Base-by-base conservation (phyloP, 1,140 invertebrate genomes). In the Homarus americanus region DNA sequence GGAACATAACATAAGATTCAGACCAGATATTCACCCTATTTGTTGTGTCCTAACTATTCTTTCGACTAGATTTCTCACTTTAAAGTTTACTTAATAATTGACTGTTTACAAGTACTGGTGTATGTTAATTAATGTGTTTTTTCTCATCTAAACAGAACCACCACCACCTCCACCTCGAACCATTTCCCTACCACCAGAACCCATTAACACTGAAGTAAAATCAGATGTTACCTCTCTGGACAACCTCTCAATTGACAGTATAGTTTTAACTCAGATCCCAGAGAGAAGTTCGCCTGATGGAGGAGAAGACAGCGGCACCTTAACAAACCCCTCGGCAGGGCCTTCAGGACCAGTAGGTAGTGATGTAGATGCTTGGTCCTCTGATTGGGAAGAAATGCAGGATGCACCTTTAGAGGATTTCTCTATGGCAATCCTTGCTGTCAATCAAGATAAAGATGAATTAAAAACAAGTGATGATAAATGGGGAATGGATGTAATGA, bases 321-420 rank as follows among this genome's bases (percentile, higher is more conserved):
- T 78, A 4, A 49, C 72, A 1, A 63, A 20, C 34, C 32, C 36
- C 1, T 44, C 34, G 3, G 17, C 58, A 1, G 72, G 34, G n/a
- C 36, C 88, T 9, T 36, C 80, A 44, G 79, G 69, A 40, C 12
- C 38, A 17, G 41, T 5, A 40, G 36, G 49, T 24, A 85, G 73
- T 4, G 76, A 86, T 73, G 82, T n/a, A 28, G 89, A 91, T 34
- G 82, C 82, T 20, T 91, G 89, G 89, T 91, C 89, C 20, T 91
- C 89, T n/a, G 89, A 91, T 32, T 91, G 89, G 89, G 89, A 91
- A 44, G 89, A 91, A n/a, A 91, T 91, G 82, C 82, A 85, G 41
- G 89, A 89, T 76, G 63, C 63, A 5, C 84, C 73, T 41, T 12
- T 24, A 5, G 32, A 66, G 34, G 76, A 88, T 34, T 88, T 88